Conservation (phyloP, 2,797 vertebrate genomes). For the Myotis findleyi region DNA sequence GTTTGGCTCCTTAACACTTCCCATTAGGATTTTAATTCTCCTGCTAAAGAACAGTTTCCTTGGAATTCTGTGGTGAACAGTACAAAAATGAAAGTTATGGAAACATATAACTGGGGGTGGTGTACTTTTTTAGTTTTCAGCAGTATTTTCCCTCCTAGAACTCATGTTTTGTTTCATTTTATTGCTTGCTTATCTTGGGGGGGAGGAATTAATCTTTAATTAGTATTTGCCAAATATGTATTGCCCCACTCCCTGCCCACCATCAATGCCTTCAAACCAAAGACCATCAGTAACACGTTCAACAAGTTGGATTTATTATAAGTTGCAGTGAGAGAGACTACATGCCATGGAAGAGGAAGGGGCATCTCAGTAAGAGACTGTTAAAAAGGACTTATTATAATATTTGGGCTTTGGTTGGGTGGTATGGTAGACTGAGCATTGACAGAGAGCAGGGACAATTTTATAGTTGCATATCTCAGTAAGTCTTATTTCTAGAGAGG, state of each 20-base stretch:
- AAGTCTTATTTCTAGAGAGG: not conserved
- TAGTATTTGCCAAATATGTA: not conserved
- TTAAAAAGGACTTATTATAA: not conserved
- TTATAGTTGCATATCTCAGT: not conserved
- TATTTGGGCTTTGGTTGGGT: not conserved
- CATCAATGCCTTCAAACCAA: not conserved
- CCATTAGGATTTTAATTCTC: not conserved
- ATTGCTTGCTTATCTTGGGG: not conserved
- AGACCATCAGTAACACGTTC: not conserved
- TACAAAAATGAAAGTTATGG: not conserved
- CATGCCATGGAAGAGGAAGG: not conserved
- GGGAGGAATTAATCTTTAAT: not conserved
- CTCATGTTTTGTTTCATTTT: not conserved
- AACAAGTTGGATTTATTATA: not conserved
- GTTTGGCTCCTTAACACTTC: not conserved
- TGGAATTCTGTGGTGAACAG: not conserved
- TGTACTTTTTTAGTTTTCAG: not conserved
- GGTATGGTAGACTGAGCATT: not conserved
- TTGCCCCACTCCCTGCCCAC: not conserved
- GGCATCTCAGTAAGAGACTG: not conserved
- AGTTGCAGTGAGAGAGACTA: not conserved
- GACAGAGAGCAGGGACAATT: not conserved
- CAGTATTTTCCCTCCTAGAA: not conserved
- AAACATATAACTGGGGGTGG: not conserved
- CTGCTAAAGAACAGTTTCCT: not conserved